Conservation (phyloP, 2,113 vertebrate genomes). For the Conger conger region DNA sequence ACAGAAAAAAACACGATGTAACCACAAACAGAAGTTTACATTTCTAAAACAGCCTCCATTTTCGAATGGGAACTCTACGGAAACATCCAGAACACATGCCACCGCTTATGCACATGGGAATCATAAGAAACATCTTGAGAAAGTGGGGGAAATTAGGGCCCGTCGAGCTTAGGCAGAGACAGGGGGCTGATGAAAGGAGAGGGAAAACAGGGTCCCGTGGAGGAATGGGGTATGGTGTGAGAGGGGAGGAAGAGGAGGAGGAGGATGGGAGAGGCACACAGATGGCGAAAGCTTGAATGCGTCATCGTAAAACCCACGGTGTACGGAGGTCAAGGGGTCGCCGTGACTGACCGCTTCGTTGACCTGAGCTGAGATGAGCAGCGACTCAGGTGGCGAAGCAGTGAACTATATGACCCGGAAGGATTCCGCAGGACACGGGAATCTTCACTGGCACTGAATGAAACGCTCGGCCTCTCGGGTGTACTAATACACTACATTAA, state of each 20-base stretch:
- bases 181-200: neutral
- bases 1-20: neutral
- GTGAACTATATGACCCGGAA: neutral
- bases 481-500: neutral
- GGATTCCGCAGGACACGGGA: neutral
- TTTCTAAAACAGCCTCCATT: neutral
- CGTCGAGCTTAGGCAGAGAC: too few relatives aligned
- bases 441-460: neutral
- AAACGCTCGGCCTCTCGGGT: neutral
- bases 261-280: neutral
- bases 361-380: neutral
- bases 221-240: neutral
- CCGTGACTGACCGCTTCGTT: neutral
- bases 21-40: neutral
- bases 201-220: neutral
- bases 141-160: neutral
- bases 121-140: neutral
- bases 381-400: neutral
- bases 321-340: neutral
- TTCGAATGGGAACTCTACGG: neutral
- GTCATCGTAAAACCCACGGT: neutral
- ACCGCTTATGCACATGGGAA: neutral
- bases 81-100: too few relatives aligned
- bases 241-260: neutral
- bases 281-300: neutral